Base-by-base conservation (phyloP, 64 coral and sea anemone species). In the Dendrophyllia cribrosa region DNA sequence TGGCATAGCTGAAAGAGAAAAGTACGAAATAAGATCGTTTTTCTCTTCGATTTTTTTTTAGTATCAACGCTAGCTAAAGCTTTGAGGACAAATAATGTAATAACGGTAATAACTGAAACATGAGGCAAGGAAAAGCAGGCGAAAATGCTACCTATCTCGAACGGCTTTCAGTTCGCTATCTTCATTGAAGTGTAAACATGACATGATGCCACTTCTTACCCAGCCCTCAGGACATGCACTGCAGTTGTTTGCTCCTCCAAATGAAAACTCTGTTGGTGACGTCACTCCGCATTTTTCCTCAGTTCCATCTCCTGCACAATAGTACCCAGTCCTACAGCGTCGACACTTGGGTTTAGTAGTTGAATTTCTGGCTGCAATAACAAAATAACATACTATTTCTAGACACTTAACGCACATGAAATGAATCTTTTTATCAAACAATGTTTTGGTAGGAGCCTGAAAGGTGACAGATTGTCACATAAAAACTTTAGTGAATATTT, bases 301-400 rank as follows among this genome's bases (percentile, higher is more conserved):
- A 12, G 86, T 92, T 69, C 96, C 96, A 44, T 98, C 91, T 34
- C 96, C 96, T 52, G 64, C 34, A 91, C 96, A 98, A 50, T 98
- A 98, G 77, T 92, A 95, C 21, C 93, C 93, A 64, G 96, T 98
- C 44, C 88, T 88, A 93, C 96, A 98, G 46, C 87, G 75, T 62
- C 96, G 74, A 71, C 96, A 98, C 93, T 96, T 98, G 23, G 96
- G 96, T 79, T 98, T 98, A 13, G 87, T 62, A 0, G 91, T 71
- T 6, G 93, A 90, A 44, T 95, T 93, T 59, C 89, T 95, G 22
- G 96, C 96, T 98, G n/a, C 58, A 86, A 47, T 34, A 70, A 86
- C 8, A 17, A 68, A 6, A 70, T 20, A 43, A 16, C 15, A 15
- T 23, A 70, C 67, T 20, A 43, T 70, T 70, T 70, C 15, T 43